These are phyloP conservation scores for Dasypus novemcinctus DNA, from an alignment of 2,113 vertebrate genomes.

Conservation along the genomic window DNA sequence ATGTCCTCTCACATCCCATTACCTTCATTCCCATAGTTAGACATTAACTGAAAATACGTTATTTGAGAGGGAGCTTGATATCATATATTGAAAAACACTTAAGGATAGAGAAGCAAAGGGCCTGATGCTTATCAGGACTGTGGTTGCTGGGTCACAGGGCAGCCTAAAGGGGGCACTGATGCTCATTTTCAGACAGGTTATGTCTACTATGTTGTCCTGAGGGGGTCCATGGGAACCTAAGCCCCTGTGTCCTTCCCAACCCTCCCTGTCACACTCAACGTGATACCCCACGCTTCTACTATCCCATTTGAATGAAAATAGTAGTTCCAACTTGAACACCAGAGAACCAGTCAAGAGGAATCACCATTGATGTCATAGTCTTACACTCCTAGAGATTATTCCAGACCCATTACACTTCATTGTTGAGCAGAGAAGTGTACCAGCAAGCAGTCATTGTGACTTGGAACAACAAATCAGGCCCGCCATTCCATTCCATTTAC, in stretches of 20 bases:
- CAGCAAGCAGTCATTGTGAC: background rate
- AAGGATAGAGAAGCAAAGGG: background rate
- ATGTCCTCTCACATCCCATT: background rate
- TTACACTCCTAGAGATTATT: background rate
- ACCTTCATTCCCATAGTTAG: background rate
- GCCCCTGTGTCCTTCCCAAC: background rate
- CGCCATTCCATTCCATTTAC: no score
- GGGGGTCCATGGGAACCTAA: background rate
- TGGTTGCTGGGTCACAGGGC: background rate
- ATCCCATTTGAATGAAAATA: background rate
- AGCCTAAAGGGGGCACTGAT: background rate
- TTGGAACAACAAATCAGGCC: background rate
- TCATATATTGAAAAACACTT: background rate
- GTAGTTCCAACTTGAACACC: background rate
- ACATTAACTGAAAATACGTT: background rate
- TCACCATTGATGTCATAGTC: background rate
- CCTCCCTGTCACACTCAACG: background rate
- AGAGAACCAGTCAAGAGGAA: background rate
- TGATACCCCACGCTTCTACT: accelerated
- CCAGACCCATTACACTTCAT: background rate
- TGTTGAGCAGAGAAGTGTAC: background rate
- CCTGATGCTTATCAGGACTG: no score
- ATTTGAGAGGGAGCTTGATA: background rate
- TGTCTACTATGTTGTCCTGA: background rate
- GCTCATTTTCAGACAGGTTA: accelerated